phyloP scores from a whole-genome alignment of 2,113 vertebrate species.

The Leptobrachium ailaonicum region DNA sequence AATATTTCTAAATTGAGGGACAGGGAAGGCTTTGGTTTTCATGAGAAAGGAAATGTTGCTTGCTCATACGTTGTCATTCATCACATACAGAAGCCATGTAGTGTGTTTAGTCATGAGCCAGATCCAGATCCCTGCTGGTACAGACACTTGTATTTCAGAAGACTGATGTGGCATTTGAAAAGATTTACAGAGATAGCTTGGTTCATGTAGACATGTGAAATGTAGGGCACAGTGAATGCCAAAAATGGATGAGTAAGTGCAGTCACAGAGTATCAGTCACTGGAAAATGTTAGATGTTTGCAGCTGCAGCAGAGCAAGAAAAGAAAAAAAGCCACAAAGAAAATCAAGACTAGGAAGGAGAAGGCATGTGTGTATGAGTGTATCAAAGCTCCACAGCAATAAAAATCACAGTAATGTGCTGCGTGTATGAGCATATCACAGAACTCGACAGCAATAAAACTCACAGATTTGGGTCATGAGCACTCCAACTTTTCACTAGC shows the following conservation, averaged over 20 bases:
- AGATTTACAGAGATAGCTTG: not conserved
- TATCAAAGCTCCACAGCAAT: no score
- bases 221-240: not conserved
- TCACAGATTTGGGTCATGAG: no score
- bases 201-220: not conserved
- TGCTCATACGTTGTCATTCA: not conserved
- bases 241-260: slow-evolving; percentile 1
- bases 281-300: not conserved
- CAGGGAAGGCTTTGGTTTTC: no score
- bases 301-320: not conserved
- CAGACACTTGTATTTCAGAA: not conserved
- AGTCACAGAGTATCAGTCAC: not conserved
- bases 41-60: not conserved
- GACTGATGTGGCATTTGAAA: not conserved
- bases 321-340: not conserved
- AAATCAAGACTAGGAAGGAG: no score
- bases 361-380: no score
- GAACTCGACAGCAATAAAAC: no score
- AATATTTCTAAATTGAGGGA: no score
- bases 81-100: not conserved
- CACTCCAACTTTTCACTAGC: no score
- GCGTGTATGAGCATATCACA: no score
- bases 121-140: not conserved
- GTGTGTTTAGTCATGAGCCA: not conserved
- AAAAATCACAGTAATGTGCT: no score